These are phyloP conservation scores for Phenganax stokvisi DNA, from an alignment of 92 coral and sea anemone genomes.

Conservation along the genomic window DNA sequence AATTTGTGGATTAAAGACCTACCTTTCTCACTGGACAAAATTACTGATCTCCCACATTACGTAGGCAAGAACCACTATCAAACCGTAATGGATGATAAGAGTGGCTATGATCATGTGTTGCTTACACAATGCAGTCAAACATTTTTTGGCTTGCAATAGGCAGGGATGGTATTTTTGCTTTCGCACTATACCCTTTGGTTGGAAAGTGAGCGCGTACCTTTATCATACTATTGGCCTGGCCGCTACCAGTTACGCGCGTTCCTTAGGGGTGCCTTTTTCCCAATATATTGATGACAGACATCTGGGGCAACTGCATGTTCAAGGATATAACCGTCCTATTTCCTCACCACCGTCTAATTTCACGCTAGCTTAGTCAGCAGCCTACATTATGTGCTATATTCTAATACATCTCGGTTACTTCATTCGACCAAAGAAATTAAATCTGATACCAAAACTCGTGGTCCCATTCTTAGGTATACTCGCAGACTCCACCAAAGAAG, in stretches of 20 bases:
- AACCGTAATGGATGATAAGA: too few relatives aligned
- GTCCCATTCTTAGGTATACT: slow-evolving; percentile 41
- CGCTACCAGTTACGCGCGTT: slow-evolving; percentile 42
- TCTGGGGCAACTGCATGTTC: slow-evolving; percentile 40
- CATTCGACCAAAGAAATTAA: too few relatives aligned
- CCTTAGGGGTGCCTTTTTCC: slow-evolving; percentile 33
- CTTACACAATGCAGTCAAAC: too few relatives aligned
- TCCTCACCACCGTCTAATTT: neutral
- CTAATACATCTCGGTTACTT: slow-evolving; percentile 41
- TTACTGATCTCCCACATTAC: too few relatives aligned
- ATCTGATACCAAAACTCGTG: too few relatives aligned
- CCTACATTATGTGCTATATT: slow-evolving; percentile 28
- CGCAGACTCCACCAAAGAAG: slow-evolving; percentile 25
- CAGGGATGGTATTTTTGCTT: slow-evolving; percentile 36
- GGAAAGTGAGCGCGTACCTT: slow-evolving; percentile 48
- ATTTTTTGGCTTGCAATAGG: slow-evolving; percentile 23
- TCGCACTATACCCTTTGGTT: slow-evolving; percentile 41
- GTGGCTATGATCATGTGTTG: too few relatives aligned
- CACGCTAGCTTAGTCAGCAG: slow-evolving; percentile 29
- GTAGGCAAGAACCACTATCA: too few relatives aligned
- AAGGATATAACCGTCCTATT: neutral
- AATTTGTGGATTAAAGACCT: too few relatives aligned
- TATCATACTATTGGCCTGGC: slow-evolving; percentile 47
- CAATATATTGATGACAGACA: slow-evolving; percentile 57
- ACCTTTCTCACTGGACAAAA: too few relatives aligned